Base-by-base conservation (phyloP, 2,113 vertebrate genomes). In the Albula glossodonta region DNA sequence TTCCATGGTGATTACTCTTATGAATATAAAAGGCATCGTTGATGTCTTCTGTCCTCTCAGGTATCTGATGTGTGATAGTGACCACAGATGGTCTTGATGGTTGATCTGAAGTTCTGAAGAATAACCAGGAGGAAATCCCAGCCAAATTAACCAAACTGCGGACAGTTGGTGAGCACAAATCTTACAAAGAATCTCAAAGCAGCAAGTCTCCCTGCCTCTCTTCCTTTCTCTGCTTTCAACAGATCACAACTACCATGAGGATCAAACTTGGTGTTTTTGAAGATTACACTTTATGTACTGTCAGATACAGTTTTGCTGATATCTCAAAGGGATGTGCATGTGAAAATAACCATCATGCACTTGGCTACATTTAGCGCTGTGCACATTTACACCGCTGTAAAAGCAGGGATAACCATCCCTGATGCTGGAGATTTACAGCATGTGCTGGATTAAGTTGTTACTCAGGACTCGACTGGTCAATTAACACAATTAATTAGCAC, bases 21-120 rank as follows among this genome's bases (percentile, higher is more conserved):
- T 13, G 22, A 63, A 80, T 70, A 2, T 89, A 52, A 85, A 84
- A 10, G 51, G 19, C 5, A 2, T n/a, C 81, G 2, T 78, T 53
- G 3, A 49, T 80, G 78, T 77, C 82, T 17, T 63, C 51, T 80
- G 25, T 87, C 82, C 82, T n/a, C 56, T 63, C 87, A 96, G 95
- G 94, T 91, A 93, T 93, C 91, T 93, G 94, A 93, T 96, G 95
- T 95, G 95, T 96, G 95, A 96, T 96, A 94, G 94, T 90, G 94
- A 93, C 90, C 90, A 90, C 79, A 92, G 92, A 87, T 93, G 93
- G 93, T 94, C 94, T 92, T 95, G 94, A 94, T 89, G 91, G 92
- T 88, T 92, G 82, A 78, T 90, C 88, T 93, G 31, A 89, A 89
- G 79, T 84, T 90, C 91, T 88, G 87, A 91, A 92, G 78, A 63